Evolutionary conservation across 2,888 invertebrate species (phyloP).

Genomic region (Agrochola lota): DNA sequence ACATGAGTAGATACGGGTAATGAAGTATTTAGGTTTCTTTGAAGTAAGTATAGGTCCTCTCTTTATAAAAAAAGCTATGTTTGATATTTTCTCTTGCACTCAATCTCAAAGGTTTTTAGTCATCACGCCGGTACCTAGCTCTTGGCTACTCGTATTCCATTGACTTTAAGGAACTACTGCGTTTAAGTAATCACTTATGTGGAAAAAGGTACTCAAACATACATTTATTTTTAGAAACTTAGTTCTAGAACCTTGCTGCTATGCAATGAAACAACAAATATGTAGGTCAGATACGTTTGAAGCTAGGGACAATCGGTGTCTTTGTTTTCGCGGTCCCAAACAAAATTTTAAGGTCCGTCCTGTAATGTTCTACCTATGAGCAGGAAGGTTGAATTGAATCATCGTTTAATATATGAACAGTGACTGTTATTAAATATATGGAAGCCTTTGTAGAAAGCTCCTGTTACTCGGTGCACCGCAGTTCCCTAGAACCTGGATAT

Average conservation of each 20-base stretch:
- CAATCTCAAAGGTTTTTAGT: background rate
- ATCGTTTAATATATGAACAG: conserved; percentile 4
- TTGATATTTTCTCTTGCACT: background rate
- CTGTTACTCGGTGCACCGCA: background rate
- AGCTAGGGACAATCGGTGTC: too few relatives aligned
- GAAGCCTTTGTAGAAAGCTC: conserved; percentile 12
- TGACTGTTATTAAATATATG: conserved; percentile 14
- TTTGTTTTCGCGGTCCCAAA: background rate
- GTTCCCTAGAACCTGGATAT: conserved; percentile 32
- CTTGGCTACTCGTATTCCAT: background rate
- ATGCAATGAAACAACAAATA: background rate
- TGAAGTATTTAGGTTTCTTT: background rate
- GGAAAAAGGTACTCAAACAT: background rate
- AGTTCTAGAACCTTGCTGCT: background rate
- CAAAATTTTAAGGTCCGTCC: background rate
- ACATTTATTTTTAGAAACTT: background rate
- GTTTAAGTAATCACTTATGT: background rate
- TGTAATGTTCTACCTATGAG: background rate
- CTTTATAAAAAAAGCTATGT: background rate
- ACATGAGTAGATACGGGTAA: background rate
- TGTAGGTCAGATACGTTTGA: background rate
- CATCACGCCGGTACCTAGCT: background rate
- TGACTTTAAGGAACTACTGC: background rate
- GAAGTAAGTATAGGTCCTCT: background rate
- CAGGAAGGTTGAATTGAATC: background rate